Evolutionary conservation across 2,113 vertebrate species (phyloP), one percentile per base, ranked within the genome.

Genomic region (Varanus komodoensis): DNA sequence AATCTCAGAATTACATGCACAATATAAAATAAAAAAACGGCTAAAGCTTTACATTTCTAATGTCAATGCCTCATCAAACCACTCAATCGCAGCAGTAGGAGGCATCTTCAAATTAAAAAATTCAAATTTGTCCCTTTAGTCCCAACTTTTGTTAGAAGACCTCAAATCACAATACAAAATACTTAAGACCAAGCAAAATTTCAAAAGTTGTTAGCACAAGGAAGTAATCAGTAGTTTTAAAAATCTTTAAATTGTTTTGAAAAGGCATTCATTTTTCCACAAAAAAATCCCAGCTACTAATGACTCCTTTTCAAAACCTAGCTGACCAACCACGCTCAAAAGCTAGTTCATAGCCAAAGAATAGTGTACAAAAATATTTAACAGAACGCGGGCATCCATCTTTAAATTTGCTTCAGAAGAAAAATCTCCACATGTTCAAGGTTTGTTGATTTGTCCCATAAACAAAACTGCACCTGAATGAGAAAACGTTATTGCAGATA

Each of bases 361-460:
- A 95, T 90, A 92, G 94, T 74, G 87, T 97, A 97, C 95, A 97
- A 97, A 97, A 97, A 97, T 96, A 96, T 97, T 96, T 95, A 95
- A 97, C 94, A 95, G 95, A 93, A 97, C 92, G 95, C 92, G 86
- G 95, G 94, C 93, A 92, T 85, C 38, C 93, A 82, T 93, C 84
- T 96, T 92, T 68, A 89, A 71, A 90, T 94, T 94, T 88, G 92
- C 94, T 95, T 93, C 89, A 93, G 83, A 69, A 91, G 84, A 93
- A 93, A 93, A 92, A 87, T 77, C 87, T 17, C 94, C 93, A 95
- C 81, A 84, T 89, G 64, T 88, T 97, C 96, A 99, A 94, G 98
- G 99, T 93, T 98, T 97, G 97, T 98, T 98, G 95, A 99, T 98
- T 97, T 99, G 98, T 87, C 99, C 99, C 97, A 98, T 98, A 91